Conservation (phyloP, 2,797 vertebrate species). For the Simalia tracyae region DNA sequence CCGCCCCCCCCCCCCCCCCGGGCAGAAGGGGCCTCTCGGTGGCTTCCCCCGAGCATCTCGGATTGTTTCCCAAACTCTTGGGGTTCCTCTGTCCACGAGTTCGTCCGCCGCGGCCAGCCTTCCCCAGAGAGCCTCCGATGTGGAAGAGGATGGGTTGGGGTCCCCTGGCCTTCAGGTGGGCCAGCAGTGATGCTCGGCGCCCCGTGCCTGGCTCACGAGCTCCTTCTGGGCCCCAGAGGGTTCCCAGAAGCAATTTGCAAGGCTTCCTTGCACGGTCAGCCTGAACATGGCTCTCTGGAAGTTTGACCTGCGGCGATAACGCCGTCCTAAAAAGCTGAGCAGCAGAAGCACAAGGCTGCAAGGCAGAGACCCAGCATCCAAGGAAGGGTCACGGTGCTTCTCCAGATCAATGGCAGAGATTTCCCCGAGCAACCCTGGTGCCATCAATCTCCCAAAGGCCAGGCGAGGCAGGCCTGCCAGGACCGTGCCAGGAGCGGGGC, state of each 20-base stretch:
- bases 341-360: too few relatives aligned
- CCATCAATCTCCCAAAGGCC: not conserved
- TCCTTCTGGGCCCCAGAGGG: not conserved
- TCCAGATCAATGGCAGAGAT: not conserved
- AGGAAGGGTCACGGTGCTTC: not conserved
- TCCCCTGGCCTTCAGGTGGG: too few relatives aligned
- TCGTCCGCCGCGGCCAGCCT: not conserved
- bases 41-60: too few relatives aligned
- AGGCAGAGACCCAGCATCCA: not conserved
- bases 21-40: too few relatives aligned
- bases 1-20: not conserved
- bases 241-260: not conserved
- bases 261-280: not conserved
- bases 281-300: not conserved
- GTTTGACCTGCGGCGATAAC: too few relatives aligned
- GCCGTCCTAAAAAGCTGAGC: not conserved
- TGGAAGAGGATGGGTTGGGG: not conserved
- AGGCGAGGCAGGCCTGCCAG: not conserved
- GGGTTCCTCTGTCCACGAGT: not conserved
- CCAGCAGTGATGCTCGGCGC: not conserved
- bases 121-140: not conserved
- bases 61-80: not conserved
- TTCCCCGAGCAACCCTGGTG: not conserved
- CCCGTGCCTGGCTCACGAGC: accelerated
- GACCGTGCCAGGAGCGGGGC: not conserved